Evolutionary conservation across 2,113 vertebrate species (phyloP).

Genomic region (Indri indri): DNA sequence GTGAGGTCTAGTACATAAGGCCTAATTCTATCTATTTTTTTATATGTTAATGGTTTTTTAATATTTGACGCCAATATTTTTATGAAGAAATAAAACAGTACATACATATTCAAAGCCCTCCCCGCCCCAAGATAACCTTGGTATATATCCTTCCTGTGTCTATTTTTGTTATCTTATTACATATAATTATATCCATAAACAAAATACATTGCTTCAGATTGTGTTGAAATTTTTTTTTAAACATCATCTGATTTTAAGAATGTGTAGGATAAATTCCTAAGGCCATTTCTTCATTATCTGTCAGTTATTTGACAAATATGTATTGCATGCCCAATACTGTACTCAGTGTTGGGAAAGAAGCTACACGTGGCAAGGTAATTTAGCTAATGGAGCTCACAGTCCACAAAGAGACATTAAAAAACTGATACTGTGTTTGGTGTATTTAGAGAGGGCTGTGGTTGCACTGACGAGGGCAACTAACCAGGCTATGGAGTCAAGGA

Average conservation of each 20-base stretch:
- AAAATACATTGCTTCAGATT: background rate
- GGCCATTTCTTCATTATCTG: background rate
- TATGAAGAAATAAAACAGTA: background rate
- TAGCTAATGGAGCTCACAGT: background rate
- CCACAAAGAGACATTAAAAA: background rate
- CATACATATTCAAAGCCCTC: background rate
- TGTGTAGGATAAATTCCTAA: background rate
- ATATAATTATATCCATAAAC: background rate
- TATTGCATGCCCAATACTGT: background rate
- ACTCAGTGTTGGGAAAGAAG: background rate
- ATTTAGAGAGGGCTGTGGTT: background rate
- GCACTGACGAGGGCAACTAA: background rate
- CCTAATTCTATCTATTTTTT: background rate
- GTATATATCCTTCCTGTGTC: background rate
- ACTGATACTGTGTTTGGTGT: background rate
- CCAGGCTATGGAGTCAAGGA: background rate
- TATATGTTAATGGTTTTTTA: background rate
- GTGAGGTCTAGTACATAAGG: background rate
- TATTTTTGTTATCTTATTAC: background rate
- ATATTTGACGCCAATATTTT: background rate
- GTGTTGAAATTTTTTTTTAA: background rate
- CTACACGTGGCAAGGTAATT: background rate
- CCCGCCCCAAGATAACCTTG: background rate
- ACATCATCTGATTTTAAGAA: background rate
- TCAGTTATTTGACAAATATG: background rate